Conservation (phyloP, 2,888 invertebrate genomes). For the Ecliptopera silaceata region DNA sequence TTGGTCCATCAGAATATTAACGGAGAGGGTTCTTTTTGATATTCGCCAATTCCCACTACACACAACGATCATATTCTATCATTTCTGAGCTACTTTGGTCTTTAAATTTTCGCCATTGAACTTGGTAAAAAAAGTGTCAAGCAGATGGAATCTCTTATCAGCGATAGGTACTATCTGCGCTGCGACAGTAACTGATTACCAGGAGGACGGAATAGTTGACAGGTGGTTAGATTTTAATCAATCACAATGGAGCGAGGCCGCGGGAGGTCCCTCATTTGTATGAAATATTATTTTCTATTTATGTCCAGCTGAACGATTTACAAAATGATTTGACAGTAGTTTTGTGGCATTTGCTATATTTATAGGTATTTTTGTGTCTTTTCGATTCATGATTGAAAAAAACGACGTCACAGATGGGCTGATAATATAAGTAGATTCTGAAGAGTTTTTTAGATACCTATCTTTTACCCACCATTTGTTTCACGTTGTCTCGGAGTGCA, state of each 20-base stretch:
- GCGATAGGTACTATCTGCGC: slow-evolving; percentile 11
- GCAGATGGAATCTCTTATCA: slow-evolving; percentile 22
- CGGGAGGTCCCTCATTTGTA: slow-evolving; percentile 9
- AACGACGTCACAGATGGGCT: too few species aligned
- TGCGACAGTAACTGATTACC: slow-evolving; percentile 33
- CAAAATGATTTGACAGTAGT: background rate
- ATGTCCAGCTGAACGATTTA: slow-evolving; percentile 2
- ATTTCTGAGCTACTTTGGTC: too few species aligned
- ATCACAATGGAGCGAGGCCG: slow-evolving; percentile 23
- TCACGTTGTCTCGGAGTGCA: too few species aligned
- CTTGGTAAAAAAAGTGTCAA: slow-evolving; percentile 3
- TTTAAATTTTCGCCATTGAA: slow-evolving; percentile 10
- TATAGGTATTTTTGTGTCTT: background rate
- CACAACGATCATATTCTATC: too few species aligned
- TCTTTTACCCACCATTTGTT: too few species aligned
- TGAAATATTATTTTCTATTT: slow-evolving; percentile 12
- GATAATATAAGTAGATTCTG: too few species aligned
- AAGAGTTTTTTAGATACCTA: too few species aligned
- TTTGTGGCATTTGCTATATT: background rate
- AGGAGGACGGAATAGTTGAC: slow-evolving; percentile 9
- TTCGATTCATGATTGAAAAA: too few species aligned
- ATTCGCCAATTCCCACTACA: too few species aligned
- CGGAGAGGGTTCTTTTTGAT: too few species aligned
- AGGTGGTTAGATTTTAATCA: slow-evolving; percentile 24
- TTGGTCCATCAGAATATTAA: too few species aligned